Conservation (phyloP, 2,888 invertebrate species). For the Pecten maximus region DNA sequence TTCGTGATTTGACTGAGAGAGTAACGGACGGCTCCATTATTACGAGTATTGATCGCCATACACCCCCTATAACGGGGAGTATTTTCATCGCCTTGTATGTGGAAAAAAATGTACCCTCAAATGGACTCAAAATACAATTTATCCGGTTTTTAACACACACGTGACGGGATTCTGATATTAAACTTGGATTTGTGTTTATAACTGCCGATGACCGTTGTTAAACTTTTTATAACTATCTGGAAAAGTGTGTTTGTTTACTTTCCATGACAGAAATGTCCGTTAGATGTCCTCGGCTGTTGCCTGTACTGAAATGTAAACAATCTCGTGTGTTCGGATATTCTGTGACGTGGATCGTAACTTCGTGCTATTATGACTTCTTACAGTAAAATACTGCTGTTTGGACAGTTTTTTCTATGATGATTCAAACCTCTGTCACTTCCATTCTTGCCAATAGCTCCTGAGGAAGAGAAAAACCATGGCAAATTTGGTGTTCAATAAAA, state of each 20-base stretch:
- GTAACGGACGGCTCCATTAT: background rate
- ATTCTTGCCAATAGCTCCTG: background rate
- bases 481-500: constrained; percentile 12
- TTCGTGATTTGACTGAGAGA: background rate
- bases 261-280: background rate
- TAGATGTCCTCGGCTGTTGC: background rate
- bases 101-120: background rate
- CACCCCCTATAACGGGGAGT: background rate
- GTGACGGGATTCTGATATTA: background rate
- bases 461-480: background rate
- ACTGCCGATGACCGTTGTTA: background rate
- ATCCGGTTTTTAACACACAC: background rate
- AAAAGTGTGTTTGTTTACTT: background rate
- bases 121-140: background rate
- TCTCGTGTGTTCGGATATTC: background rate
- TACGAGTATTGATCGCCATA: background rate
- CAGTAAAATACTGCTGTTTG: background rate
- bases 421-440: background rate
- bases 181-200: background rate
- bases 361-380: background rate
- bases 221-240: background rate
- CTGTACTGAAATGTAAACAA: background rate
- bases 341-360: background rate
- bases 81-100: background rate
- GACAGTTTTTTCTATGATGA: background rate